phyloP scores from a whole-genome alignment of 1,140 invertebrate genomes.

The Oncopodura yosiiana region DNA sequence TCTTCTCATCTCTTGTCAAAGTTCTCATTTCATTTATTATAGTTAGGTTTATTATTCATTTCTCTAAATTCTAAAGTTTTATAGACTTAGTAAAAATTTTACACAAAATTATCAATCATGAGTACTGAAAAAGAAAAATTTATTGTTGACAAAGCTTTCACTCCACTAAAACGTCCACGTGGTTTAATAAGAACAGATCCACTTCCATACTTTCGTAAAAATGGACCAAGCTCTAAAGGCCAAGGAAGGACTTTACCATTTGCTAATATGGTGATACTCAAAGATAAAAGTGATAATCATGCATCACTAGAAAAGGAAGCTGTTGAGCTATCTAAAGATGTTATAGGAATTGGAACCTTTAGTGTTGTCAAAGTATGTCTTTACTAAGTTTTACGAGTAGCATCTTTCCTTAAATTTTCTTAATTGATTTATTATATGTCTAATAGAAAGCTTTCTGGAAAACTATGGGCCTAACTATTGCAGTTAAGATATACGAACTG shows the following conservation, averaged over 20 bases:
- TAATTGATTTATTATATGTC: background rate
- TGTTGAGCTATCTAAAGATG: background rate
- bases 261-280: background rate
- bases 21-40: no score
- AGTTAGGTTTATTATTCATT: no score
- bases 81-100: no score
- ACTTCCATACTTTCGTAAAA: background rate
- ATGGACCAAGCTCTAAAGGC: background rate
- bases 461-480: background rate
- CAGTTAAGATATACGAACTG: conserved; percentile 6
- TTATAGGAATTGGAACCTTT: background rate
- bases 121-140: no score
- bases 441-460: conserved; percentile 2
- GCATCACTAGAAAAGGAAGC: background rate
- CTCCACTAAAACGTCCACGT: no score
- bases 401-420: background rate
- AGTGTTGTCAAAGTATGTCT: conserved; percentile 3
- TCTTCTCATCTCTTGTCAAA: no score
- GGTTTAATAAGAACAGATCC: background rate
- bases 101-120: no score
- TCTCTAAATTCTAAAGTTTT: no score
- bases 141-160: no score
- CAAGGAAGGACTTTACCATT: background rate
- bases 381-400: background rate
- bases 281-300: background rate